Conservation (phyloP, 2,888 invertebrate species). For the Pachymerium ferrugineum region DNA sequence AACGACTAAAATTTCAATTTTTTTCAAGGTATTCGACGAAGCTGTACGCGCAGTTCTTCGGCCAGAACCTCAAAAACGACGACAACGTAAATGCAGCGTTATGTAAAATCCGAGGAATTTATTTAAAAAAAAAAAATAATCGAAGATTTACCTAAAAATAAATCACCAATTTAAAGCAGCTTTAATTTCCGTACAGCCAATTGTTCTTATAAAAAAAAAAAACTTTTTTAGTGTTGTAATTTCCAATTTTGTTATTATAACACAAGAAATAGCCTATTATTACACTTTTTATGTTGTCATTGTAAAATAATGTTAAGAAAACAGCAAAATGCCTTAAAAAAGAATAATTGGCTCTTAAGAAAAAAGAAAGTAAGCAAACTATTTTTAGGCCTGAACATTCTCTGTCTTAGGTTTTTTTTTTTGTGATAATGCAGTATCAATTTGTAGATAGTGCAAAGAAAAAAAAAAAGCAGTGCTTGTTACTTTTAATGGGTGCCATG, state of each 20-base stretch:
- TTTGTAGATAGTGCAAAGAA: conserved; percentile 16
- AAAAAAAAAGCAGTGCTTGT: conserved; percentile 6
- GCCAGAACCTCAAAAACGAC: conserved; percentile 92
- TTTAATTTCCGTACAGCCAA: conserved; percentile 1
- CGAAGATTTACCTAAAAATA: too few species aligned
- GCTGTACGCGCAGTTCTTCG: conserved; percentile 94
- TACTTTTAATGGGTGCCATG: conserved; percentile 10
- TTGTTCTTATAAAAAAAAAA: neutral
- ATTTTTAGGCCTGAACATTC: conserved; percentile 6
- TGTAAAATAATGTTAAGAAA: neutral
- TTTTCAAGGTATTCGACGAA: conserved; percentile 87
- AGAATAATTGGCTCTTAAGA: neutral
- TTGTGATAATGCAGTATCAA: conserved; percentile 16
- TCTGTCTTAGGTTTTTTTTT: conserved; percentile 21
- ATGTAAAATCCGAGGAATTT: too few species aligned
- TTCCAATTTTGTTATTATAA: conserved; percentile 6
- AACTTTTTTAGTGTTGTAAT: conserved; percentile 12
- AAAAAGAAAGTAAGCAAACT: neutral
- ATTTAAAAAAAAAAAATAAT: too few species aligned
- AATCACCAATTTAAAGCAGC: too few species aligned
- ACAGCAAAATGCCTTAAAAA: neutral
- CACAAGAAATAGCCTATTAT: neutral
- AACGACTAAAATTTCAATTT: neutral
- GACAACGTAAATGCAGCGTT: conserved; percentile 74
- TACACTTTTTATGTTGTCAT: neutral